Conservation (phyloP, 2,113 vertebrate species). For the Sapajus apella region DNA sequence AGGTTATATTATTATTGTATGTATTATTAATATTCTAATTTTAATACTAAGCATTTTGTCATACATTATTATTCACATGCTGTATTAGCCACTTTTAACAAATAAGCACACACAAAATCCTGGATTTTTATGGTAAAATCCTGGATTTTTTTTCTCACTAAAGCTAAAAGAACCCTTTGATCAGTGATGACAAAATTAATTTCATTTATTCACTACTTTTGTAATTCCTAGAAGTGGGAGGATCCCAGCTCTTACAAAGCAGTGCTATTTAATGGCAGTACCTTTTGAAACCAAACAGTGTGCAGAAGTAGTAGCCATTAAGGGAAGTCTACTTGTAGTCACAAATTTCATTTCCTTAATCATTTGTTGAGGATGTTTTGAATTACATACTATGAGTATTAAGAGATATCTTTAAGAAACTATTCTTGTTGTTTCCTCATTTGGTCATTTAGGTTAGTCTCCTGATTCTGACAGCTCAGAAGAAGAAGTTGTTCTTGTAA, state of each 20-base stretch:
- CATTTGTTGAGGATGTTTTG: neutral
- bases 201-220: neutral
- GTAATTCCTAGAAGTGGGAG: neutral
- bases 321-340: neutral
- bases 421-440: neutral
- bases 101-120: neutral
- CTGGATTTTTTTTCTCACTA: too few relatives aligned
- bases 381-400: neutral
- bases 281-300: neutral
- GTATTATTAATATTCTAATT: neutral
- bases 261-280: neutral
- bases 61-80: neutral
- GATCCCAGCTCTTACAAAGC: conserved; percentile 4
- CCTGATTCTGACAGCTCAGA: neutral
- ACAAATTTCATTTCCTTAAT: neutral
- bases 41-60: conserved; percentile 19
- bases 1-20: neutral
- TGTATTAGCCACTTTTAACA: neutral
- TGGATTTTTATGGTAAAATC: neutral
- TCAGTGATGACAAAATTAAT: neutral
- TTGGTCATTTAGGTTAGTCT: conserved; percentile 7
- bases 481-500: conserved; percentile 35
- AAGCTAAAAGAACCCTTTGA: neutral
- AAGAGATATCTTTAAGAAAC: neutral
- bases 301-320: neutral